phyloP scores from a whole-genome alignment of 2,797 vertebrate species.

The Alexandromys oeconomus region DNA sequence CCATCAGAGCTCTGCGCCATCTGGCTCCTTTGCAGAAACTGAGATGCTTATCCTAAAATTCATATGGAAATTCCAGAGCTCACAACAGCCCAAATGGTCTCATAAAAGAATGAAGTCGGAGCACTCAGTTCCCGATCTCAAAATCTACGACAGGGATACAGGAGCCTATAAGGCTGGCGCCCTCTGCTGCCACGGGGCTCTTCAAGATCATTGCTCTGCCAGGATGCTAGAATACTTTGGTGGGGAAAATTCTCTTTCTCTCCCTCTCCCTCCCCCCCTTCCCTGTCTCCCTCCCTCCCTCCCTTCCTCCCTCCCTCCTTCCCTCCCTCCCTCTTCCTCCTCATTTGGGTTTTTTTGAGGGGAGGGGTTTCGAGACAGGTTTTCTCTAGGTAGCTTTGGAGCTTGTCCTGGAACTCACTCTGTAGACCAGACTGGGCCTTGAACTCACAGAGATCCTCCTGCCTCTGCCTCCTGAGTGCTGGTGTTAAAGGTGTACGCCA shows the following conservation, averaged over 20 bases:
- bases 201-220: neutral
- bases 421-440: neutral
- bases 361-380: neutral
- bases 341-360: neutral
- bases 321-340: too few relatives aligned
- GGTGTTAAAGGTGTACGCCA: neutral
- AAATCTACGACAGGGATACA: neutral
- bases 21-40: neutral
- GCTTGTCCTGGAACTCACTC: neutral
- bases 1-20: neutral
- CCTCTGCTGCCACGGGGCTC: neutral
- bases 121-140: neutral
- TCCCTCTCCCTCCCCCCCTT: rapidly evolving
- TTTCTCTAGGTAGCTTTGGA: neutral
- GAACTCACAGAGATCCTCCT: neutral
- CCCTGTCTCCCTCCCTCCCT: neutral
- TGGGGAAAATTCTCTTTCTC: neutral
- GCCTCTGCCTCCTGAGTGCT: neutral
- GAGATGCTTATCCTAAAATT: neutral
- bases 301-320: too few relatives aligned
- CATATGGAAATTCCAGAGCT: neutral
- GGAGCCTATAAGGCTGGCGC: neutral
- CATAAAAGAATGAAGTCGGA: neutral
- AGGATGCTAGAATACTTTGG: neutral
- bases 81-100: neutral